Base-by-base conservation (phyloP, 2,797 vertebrate species). In the Etheostoma nigrum region DNA sequence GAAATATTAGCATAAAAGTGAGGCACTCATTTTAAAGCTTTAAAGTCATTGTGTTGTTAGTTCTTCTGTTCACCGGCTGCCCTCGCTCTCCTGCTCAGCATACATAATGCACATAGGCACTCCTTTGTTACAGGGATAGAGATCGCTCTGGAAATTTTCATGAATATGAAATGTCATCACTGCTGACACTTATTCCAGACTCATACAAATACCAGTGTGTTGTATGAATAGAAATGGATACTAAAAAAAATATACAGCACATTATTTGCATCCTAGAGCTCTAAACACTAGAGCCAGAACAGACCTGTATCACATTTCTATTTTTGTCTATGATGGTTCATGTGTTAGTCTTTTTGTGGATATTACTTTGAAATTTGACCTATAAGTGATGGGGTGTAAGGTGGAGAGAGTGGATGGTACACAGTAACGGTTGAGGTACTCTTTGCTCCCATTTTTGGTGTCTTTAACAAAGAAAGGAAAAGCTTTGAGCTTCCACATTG, bases 81-180 rank as follows among this genome's bases (percentile, higher is more conserved):
- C 59, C 18, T 74, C 62, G 48, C n/a, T 13, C 62, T 68, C 59
- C 75, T 76, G 80, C 83, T 81, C 71, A 36, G 63, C 73, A 84
- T 92, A 79, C 89, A 90, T 90, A 78, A 92, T 93, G 91, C 84
- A 91, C 83, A 79, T 60, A 86, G 83, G 86, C 89, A 90, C 91
- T 92, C 87, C 86, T 84, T 77, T 45, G 78, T 88, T 85, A 63
- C 69, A 72, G 65, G 67, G 80, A 65, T 84, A 74, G 81, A 89
- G 81, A 91, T 91, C 90, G 88, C 85, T 83, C 74, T 86, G 62
- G 83, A 91, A 88, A 83, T 83, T 76, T 88, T 84, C 86, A 93
- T 93, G 90, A 94, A 93, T 93, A 89, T 85, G 69, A 93, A 92
- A 92, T 93, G 30, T 80, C 83, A 84, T 91, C 88, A 72, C 53